Evolutionary conservation across 2,113 vertebrate genomes (phyloP).

Genomic region (Istiophorus platypterus): DNA sequence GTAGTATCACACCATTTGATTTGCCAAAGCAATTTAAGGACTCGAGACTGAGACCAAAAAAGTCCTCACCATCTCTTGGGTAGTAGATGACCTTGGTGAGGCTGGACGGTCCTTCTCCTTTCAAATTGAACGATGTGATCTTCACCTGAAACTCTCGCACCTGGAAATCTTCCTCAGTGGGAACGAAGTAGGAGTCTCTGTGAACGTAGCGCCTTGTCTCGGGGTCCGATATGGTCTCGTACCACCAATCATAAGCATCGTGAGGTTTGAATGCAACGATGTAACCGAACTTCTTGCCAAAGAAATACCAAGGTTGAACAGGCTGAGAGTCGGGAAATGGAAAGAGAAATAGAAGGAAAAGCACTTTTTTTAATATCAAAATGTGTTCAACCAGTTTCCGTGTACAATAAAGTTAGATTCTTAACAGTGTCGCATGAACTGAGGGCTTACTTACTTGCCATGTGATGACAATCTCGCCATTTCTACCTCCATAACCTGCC

Average conservation of each 20-base stretch:
- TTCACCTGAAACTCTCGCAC: constrained; percentile 94
- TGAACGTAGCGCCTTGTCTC: constrained; percentile 93
- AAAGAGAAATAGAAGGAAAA: not conserved
- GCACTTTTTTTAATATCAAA: not conserved
- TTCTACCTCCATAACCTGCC: constrained; percentile 91
- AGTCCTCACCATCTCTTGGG: constrained; percentile 89
- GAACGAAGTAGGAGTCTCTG: constrained; percentile 88
- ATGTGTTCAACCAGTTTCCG: not conserved
- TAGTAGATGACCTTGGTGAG: constrained; percentile 92
- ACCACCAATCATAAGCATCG: constrained; percentile 92
- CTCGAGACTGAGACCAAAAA: not conserved
- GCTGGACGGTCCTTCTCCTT: constrained; percentile 95
- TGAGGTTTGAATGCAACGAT: constrained; percentile 94
- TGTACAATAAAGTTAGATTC: not conserved
- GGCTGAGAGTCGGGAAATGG: constrained; percentile 81
- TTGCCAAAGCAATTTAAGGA: not conserved
- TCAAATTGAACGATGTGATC: constrained; percentile 94
- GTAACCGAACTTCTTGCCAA: constrained; percentile 96
- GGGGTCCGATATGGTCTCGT: constrained; percentile 93
- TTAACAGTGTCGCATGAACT: not conserved
- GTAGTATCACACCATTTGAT: not conserved
- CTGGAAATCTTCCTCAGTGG: constrained; percentile 81
- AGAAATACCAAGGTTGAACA: constrained; percentile 93
- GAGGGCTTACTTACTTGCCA: constrained; percentile 88
- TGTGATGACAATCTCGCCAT: constrained; percentile 93